These are phyloP conservation scores for Tenebrosternarchus preto DNA, from an alignment of 2,113 vertebrate species.

Conservation along the genomic window DNA sequence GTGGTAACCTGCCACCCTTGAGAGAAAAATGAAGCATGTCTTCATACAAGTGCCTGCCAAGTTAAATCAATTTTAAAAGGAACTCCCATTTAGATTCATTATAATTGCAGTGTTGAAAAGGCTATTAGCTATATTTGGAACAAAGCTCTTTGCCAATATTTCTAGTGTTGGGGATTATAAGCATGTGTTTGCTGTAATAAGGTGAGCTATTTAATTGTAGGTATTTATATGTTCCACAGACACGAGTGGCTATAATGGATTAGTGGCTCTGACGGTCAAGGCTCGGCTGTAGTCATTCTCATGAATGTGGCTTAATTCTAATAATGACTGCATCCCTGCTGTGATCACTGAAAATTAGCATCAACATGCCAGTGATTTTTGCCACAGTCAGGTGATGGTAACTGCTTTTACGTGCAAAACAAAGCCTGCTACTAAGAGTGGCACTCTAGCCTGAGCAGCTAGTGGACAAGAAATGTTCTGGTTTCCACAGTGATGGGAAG, in stretches of 20 bases:
- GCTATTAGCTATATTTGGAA: slow-evolving; percentile 50
- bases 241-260: slow-evolving; percentile 46
- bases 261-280: slow-evolving; percentile 27
- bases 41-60: slow-evolving; percentile 14
- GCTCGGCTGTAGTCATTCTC: slow-evolving; percentile 53
- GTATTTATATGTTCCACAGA: slow-evolving; percentile 57
- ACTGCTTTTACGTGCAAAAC: slow-evolving; percentile 47
- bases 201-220: slow-evolving; percentile 63
- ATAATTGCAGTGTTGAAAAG: slow-evolving; percentile 54
- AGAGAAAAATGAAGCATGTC: slow-evolving; percentile 32
- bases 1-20: slow-evolving; percentile 42
- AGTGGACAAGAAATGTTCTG: slow-evolving; percentile 21
- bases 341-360: slow-evolving; percentile 59
- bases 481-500: slow-evolving; percentile 18
- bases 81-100: slow-evolving; percentile 55
- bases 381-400: slow-evolving; percentile 36
- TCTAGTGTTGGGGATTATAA: slow-evolving; percentile 54
- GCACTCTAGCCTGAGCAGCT: not conserved
- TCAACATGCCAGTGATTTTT: slow-evolving; percentile 51
- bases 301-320: slow-evolving; percentile 47
- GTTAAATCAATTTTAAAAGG: slow-evolving; percentile 56
- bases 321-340: slow-evolving; percentile 52
- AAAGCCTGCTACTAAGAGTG: slow-evolving; percentile 3
- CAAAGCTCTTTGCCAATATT: slow-evolving; percentile 56
- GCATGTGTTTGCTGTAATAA: slow-evolving; percentile 61